phyloP scores from a whole-genome alignment of 2,113 vertebrate genomes.

The Syrrhaptes paradoxus region DNA sequence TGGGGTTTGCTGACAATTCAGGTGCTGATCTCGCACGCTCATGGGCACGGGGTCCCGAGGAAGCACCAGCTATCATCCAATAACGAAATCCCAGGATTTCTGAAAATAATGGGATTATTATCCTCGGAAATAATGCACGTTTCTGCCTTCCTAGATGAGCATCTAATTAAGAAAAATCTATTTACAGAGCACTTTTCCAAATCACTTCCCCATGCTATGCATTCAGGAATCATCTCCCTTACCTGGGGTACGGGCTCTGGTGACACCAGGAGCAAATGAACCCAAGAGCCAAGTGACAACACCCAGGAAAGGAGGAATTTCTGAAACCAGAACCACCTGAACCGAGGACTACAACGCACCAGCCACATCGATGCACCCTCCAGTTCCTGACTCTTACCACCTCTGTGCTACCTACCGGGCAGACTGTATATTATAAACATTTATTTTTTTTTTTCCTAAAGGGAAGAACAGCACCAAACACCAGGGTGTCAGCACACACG shows the following conservation, averaged over 20 bases:
- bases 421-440: background rate
- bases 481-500: fast-evolving
- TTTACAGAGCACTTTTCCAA: background rate
- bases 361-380: background rate
- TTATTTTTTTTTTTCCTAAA: background rate
- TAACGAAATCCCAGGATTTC: background rate
- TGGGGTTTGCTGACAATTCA: background rate
- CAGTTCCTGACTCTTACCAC: background rate
- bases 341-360: background rate
- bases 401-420: fast-evolving
- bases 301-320: background rate
- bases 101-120: background rate
- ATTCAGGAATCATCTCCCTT: background rate
- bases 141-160: background rate
- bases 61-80: background rate
- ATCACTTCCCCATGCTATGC: background rate
- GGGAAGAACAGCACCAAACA: background rate
- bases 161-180: background rate
- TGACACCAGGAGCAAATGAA: background rate
- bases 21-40: background rate
- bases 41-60: background rate
- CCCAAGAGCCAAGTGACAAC: background rate
- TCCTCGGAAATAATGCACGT: background rate
- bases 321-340: background rate
- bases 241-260: background rate